A percentile compares a stretch with the other conserved stretches of the same genome.
phyloP scores from a whole-genome alignment of 2,797 vertebrate species.

The Pangasius macronema region DNA sequence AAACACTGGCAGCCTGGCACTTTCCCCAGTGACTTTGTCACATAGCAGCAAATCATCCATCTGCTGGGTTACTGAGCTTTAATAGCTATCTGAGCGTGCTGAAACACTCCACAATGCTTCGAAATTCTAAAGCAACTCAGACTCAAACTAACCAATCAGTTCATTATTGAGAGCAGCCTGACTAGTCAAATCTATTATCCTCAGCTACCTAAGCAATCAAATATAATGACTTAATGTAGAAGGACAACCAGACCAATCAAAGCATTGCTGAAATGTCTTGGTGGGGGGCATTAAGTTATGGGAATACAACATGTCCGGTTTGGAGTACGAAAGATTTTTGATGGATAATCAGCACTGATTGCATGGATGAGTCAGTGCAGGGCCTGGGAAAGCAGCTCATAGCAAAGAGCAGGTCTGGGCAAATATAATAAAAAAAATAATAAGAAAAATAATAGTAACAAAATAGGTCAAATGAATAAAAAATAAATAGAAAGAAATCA shows the following conservation, averaged over 20 bases:
- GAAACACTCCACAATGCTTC: constrained; percentile 16
- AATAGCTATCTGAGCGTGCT: not conserved
- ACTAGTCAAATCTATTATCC: not conserved
- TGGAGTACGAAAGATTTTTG: not conserved
- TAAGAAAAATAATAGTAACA: not conserved
- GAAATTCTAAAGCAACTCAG: not conserved
- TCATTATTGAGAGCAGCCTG: not conserved
- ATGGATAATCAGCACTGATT: constrained; percentile 4
- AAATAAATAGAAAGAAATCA: not conserved
- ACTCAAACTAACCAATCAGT: constrained; percentile 21
- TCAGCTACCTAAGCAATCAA: not conserved
- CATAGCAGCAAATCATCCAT: constrained; percentile 32
- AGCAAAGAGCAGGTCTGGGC: not conserved
- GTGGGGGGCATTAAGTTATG: not conserved
- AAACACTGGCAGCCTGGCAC: constrained; percentile 23
- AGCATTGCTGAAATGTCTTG: not conserved
- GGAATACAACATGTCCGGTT: not conserved
- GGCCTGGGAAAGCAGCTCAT: not conserved
- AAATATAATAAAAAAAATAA: not conserved
- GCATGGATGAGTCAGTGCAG: constrained; percentile 8
- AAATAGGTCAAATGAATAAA: not conserved
- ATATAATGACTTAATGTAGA: not conserved
- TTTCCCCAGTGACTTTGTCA: constrained; percentile 38
- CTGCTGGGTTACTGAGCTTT: constrained; percentile 10
- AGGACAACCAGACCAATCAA: not conserved